Evolutionary conservation across 2,888 invertebrate genomes (phyloP), one percentile per base, ranked within the genome.

Genomic region (Amorpha juglandis): DNA sequence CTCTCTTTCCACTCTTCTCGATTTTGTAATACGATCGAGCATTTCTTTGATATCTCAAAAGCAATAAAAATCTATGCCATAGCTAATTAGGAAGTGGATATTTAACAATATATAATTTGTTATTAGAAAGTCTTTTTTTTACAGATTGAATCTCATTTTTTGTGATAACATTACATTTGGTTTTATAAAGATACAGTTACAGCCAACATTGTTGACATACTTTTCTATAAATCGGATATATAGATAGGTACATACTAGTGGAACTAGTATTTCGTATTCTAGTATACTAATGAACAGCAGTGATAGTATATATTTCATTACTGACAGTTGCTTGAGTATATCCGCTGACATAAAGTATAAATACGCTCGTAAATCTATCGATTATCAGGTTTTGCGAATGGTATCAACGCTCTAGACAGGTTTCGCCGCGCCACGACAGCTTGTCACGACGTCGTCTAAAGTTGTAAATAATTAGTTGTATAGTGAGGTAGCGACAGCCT

Each of bases 321-420:
- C 9, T 4, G n/a, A 55, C 35, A 16, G 16, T 9, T n/a, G 42
- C 16, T 9, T 12, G 27, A 12, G 27, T 55, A 33, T 16, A n/a
- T n/a, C 33, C 53, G 53, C 58, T 16, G 58, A 42, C 19, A 58
- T 42, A 58, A 42, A 58, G 38, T 58, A 58, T 58, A 42, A 42
- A 42, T 11, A 38, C 4, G 42, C 6, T 19, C 6, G 12, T 58
- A 58, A 58, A 42, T 42, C 58, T 27, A 21, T 58, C 55, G 12
- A 19, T 38, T 11, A 58, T 58, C 58, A 45, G 19, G 42, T 0
- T 42, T 19, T 58, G 58, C 19, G 58, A 42, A 53, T 33, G 12
- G 16, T 42, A 42, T 58, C 11, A 58, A 42, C 42, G 38, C 38
- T 58, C 19, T 16, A 45, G 14, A 6, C 45, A 45, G 12, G 45